These are phyloP conservation scores for Pseudomyrmex cubaensis DNA, from an alignment of 1,140 invertebrate genomes.

Conservation along the genomic window DNA sequence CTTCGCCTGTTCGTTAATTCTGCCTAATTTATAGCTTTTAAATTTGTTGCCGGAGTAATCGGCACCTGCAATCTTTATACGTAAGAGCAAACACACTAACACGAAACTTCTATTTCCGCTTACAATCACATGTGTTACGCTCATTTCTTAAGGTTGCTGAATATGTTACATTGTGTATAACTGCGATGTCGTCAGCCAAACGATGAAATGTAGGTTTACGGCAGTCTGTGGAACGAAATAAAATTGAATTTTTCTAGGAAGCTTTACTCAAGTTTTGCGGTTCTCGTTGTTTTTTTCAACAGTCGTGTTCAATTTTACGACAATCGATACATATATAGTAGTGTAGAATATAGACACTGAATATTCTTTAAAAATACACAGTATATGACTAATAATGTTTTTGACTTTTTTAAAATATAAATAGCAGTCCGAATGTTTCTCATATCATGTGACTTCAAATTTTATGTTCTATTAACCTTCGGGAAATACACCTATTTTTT, in stretches of 20 bases:
- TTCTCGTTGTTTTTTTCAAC: background rate
- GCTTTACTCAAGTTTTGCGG: constrained; percentile 2
- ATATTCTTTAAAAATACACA: too few relatives aligned
- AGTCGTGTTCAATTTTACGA: background rate
- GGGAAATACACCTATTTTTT: too few relatives aligned
- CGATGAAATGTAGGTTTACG: constrained; percentile 66
- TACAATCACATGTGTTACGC: constrained; percentile 52
- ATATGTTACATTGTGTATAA: constrained; percentile 44
- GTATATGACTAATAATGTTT: too few relatives aligned
- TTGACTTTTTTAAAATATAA: too few relatives aligned
- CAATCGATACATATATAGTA: too few relatives aligned
- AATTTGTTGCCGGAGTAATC: too few relatives aligned
- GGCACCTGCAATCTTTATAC: background rate
- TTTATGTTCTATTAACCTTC: too few relatives aligned
- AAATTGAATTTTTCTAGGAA: background rate
- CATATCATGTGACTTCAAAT: too few relatives aligned
- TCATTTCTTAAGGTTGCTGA: constrained; percentile 12
- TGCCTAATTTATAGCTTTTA: constrained; percentile 6
- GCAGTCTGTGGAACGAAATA: constrained; percentile 1
- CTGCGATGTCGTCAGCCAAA: constrained; percentile 58
- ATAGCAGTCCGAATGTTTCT: too few relatives aligned
- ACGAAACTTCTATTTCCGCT: constrained; percentile 42
- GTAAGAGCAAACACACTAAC: background rate
- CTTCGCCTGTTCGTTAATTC: background rate
- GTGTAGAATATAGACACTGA: too few relatives aligned